Percentiles rank a stretch among this genome's conserved stretches.
Conservation (phyloP, 1,140 invertebrate species). For the Eulimnadia texana region DNA sequence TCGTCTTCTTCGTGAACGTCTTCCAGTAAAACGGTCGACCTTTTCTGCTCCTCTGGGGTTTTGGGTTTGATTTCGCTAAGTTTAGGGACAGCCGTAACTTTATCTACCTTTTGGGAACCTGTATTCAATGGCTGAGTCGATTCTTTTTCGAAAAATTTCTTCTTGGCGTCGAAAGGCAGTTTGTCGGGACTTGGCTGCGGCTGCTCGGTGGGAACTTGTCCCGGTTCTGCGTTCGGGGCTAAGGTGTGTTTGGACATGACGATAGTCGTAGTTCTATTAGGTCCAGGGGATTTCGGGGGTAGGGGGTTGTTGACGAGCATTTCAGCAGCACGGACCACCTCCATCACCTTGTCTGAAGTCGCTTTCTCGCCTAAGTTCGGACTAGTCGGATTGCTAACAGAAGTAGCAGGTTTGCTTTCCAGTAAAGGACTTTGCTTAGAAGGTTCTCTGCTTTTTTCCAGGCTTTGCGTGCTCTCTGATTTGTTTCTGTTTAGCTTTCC, state of each 20-base stretch:
- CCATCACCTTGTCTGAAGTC: conserved; percentile 58
- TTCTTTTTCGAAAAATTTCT: conserved; percentile 81
- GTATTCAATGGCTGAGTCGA: conserved; percentile 70
- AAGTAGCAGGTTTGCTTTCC: background rate
- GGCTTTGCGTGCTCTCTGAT: conserved; percentile 65
- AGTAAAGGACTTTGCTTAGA: no score
- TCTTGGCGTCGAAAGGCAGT: conserved; percentile 69
- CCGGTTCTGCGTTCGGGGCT: conserved; percentile 35
- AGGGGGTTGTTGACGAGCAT: conserved; percentile 45
- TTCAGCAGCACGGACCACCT: conserved; percentile 75
- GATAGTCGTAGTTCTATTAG: conserved; percentile 58
- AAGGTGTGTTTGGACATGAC: conserved; percentile 84
- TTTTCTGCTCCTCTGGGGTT: no score
- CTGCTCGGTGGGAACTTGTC: no score
- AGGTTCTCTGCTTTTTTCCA: conserved; percentile 58
- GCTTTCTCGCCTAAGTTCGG: background rate
- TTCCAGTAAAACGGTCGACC: no score
- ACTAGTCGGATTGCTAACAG: background rate
- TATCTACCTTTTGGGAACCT: no score
- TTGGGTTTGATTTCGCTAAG: no score
- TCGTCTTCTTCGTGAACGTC: background rate
- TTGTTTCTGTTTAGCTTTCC: conserved; percentile 39
- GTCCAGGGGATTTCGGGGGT: conserved; percentile 59
- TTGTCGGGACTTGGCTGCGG: conserved; percentile 29
- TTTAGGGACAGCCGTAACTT: no score